A percentile compares a stretch with the other conserved stretches of the same genome.
Conservation (phyloP, 2,888 invertebrate genomes). For the Andrena trimmerana region DNA sequence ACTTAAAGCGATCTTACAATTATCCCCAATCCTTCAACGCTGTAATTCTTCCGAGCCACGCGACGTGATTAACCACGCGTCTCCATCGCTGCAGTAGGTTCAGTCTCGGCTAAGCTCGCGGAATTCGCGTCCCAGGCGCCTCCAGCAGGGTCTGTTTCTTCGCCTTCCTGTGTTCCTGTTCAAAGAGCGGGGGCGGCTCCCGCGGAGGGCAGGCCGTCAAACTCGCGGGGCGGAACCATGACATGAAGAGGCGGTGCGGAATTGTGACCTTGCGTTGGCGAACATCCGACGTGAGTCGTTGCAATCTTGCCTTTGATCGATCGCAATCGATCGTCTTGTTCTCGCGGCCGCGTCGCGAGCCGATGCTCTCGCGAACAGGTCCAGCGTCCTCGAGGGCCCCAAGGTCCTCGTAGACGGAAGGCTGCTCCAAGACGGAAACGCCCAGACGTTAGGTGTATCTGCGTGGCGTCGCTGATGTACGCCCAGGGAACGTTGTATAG, state of each 20-base stretch:
- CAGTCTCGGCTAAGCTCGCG: conserved; percentile 49
- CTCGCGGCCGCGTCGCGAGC: not conserved
- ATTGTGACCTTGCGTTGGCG: conserved; percentile 58
- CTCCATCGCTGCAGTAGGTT: not conserved
- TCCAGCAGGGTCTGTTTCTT: conserved; percentile 69
- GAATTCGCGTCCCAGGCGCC: conserved; percentile 12
- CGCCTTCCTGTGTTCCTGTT: conserved; percentile 83
- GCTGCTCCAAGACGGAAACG: conserved; percentile 76
- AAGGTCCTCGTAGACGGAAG: conserved; percentile 49
- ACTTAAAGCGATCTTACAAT: no score
- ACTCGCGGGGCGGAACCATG: conserved; percentile 85
- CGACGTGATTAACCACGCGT: not conserved
- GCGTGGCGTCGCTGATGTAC: conserved; percentile 65
- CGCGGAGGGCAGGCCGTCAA: conserved; percentile 85
- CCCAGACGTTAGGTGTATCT: conserved; percentile 76
- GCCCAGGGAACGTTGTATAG: conserved; percentile 64
- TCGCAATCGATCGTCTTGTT: not conserved
- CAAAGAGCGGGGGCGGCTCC: conserved; percentile 85
- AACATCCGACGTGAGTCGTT: conserved; percentile 44
- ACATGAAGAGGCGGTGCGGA: conserved; percentile 84
- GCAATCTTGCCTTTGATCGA: conserved; percentile 15
- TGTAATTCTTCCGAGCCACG: not conserved
- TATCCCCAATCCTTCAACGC: no score
- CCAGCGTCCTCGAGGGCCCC: conserved; percentile 1
- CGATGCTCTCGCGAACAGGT: not conserved